A percentile compares a stretch with the other conserved stretches of the same genome.
Evolutionary conservation across 23 tunicate species (phyloP).

Genomic region (Oikopleura vanhoeffeni): DNA sequence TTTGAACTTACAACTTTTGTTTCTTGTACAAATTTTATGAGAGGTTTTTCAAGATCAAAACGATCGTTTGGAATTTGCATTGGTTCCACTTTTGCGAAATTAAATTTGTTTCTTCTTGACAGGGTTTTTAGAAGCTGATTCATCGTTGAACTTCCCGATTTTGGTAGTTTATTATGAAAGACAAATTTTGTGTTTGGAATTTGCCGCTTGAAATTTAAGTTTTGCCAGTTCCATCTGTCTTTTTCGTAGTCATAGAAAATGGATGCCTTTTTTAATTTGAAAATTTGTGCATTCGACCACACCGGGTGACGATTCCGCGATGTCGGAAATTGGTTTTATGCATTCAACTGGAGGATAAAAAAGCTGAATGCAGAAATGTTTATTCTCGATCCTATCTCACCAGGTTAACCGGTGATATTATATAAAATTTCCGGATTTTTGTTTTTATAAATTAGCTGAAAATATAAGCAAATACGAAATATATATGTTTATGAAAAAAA

Average conservation of each 20-base stretch:
- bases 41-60: conserved; percentile 10
- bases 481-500: too few relatives aligned
- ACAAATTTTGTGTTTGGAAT: background rate
- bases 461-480: too few relatives aligned
- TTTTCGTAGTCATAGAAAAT: background rate
- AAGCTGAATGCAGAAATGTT: too few relatives aligned
- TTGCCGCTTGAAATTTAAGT: background rate
- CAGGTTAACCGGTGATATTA: too few relatives aligned
- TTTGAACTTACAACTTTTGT: background rate
- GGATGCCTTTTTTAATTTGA: background rate
- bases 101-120: background rate
- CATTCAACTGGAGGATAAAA: background rate
- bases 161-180: conserved; percentile 8
- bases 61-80: background rate
- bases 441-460: too few relatives aligned
- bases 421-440: too few relatives aligned
- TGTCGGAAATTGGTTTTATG: background rate
- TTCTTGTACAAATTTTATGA: conserved; percentile 6
- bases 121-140: background rate
- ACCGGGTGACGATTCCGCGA: background rate
- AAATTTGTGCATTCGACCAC: too few relatives aligned
- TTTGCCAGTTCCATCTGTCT: conserved; percentile 4
- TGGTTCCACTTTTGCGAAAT: conserved; percentile 14
- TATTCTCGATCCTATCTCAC: too few relatives aligned
- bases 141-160: conserved; percentile 5